Evolutionary conservation across 2,888 invertebrate species (phyloP), one percentile per base, ranked within the genome.

Genomic region (Thelaira solivaga): DNA sequence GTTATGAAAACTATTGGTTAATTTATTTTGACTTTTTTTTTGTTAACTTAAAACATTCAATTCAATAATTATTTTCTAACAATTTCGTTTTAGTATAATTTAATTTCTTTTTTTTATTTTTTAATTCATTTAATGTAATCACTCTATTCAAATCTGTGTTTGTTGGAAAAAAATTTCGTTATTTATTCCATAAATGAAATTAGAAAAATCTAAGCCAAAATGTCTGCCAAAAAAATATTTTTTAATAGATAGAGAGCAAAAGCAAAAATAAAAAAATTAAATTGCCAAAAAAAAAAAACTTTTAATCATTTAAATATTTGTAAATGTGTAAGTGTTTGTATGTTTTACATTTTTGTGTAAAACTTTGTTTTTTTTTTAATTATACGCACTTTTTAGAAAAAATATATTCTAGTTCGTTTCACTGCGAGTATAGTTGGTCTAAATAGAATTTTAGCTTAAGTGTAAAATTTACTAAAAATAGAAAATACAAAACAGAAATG

Each of bases 391-490:
- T 49, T 72, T 72, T 55, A 0, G 22, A 29, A 55, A 62, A 36
- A 20, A 31, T 16, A 8, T 55, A n/a, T n/a, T 55, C 26, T 41
- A 31, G 31, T 64, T 72, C 64, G 72, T 71, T 64, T 57, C 24
- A 36, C 45, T 59, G 59, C 76, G 74, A 79, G 80, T 81, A 79
- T 41, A 79, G 80, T 76, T 69, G 76, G 29, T 65, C 57, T 64
- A 29, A 45, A 57, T 49, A 47, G 51, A 77, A 77, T 73, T 81
- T 81, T 81, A 81, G 59, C 55, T 29, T 39, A 31, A 64, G 57
- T 69, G 77, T 81, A 81, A 81, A 81, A 80, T 80, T 80, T 75
- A 77, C 81, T 81, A 77, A 34, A 57, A 75, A 72, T 18, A 64
- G 36, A 64, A 74, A 26, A 72, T 16, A 11, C 4, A 55, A 20